A percentile compares a stretch with the other conserved stretches of the same genome.
Evolutionary conservation across 2,797 vertebrate species (phyloP).

Genomic region (Cyclura pinguis): DNA sequence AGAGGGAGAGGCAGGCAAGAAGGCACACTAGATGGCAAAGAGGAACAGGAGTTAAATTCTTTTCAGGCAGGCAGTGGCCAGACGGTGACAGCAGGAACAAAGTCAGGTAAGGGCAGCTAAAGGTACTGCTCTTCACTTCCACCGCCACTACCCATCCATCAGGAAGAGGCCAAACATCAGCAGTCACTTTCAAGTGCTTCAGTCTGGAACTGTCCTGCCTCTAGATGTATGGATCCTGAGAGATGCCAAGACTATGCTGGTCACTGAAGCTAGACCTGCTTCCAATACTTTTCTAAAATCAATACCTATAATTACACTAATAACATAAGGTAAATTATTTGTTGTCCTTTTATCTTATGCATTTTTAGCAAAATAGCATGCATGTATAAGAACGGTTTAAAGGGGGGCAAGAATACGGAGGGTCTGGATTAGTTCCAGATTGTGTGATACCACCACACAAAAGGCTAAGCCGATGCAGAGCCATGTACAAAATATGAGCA

Average conservation of each 20-base stretch:
- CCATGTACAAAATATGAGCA: not conserved
- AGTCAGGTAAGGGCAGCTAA: too few species aligned
- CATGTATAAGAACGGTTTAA: constrained; percentile 38
- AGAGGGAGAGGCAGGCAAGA: not conserved
- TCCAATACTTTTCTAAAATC: not conserved
- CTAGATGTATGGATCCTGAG: not conserved
- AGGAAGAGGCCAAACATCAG: not conserved
- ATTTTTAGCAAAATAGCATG: constrained; percentile 23
- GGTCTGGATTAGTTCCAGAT: not conserved
- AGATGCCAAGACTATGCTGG: not conserved
- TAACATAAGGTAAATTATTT: not conserved
- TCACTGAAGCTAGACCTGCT: not conserved
- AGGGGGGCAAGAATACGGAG: not conserved
- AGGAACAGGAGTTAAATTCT: not conserved
- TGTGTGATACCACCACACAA: not conserved
- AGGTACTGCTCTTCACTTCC: not conserved
- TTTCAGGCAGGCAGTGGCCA: not conserved
- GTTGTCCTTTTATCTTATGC: not conserved
- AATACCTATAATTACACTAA: not conserved
- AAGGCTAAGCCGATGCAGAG: too few species aligned
- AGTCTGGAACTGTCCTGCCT: too few species aligned
- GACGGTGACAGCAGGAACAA: not conserved
- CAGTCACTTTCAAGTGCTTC: not conserved
- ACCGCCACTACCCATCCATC: not conserved
- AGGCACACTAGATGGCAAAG: not conserved